Conservation (phyloP, 30 jellyfish, hydroid and myxozoan genomes). For the Rhopilema esculentum region DNA sequence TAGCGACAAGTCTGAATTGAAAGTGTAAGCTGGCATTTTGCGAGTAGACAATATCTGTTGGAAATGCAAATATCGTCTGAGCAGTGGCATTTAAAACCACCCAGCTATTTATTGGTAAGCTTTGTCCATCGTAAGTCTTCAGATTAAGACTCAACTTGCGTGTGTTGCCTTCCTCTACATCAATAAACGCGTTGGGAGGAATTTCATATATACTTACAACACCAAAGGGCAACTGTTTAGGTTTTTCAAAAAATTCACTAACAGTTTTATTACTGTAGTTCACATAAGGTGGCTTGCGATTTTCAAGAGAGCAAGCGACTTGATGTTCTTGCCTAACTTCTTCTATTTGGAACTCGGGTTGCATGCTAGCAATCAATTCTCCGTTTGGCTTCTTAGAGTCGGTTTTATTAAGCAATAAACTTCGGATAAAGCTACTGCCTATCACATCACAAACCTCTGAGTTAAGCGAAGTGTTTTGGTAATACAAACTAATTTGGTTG, state of each 20-base stretch:
- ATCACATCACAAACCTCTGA: slow-evolving; percentile 66
- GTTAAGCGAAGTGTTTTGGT: slow-evolving; percentile 69
- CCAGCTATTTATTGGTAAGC: slow-evolving; percentile 44
- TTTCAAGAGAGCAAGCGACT: slow-evolving; percentile 55
- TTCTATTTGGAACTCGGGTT: slow-evolving; percentile 55
- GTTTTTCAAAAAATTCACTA: background rate
- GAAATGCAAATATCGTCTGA: slow-evolving; percentile 43
- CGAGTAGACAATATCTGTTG: slow-evolving; percentile 25
- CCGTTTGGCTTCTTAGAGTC: slow-evolving; percentile 36
- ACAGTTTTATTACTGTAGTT: slow-evolving; percentile 21
- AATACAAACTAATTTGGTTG: slow-evolving; percentile 52
- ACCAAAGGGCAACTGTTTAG: slow-evolving; percentile 50
- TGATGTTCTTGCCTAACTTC: slow-evolving; percentile 35
- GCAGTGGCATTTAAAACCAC: slow-evolving; percentile 33
- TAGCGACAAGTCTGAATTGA: slow-evolving; percentile 36
- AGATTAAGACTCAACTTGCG: slow-evolving; percentile 62
- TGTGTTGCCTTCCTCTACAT: slow-evolving; percentile 88
- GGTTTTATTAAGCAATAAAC: slow-evolving; percentile 30
- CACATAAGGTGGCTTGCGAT: slow-evolving; percentile 67
- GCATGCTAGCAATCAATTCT: slow-evolving; percentile 52
- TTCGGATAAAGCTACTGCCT: slow-evolving; percentile 27
- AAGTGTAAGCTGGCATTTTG: background rate
- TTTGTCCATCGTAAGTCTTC: slow-evolving; percentile 7
- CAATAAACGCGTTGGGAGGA: slow-evolving; percentile 71
- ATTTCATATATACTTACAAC: slow-evolving; percentile 34